These are phyloP conservation scores for Tethea ocularis DNA, from an alignment of 2,888 invertebrate species.

Conservation along the genomic window DNA sequence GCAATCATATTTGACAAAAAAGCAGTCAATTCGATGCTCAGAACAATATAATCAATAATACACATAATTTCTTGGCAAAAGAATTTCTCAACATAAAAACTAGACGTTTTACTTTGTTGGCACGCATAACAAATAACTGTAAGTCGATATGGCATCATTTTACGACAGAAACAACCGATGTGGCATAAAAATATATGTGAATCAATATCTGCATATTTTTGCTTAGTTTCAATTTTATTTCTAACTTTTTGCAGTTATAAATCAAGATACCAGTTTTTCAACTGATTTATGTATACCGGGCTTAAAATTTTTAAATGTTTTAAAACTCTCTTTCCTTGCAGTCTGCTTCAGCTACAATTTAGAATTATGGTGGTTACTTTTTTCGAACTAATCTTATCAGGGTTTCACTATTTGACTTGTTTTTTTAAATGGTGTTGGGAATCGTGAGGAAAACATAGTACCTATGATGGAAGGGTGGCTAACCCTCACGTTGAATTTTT, in stretches of 20 bases:
- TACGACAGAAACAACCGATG: not conserved
- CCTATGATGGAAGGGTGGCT: too few relatives aligned
- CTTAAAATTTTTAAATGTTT: conserved; percentile 35
- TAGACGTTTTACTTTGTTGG: not conserved
- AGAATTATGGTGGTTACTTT: not conserved
- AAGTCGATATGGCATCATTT: not conserved
- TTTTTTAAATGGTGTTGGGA: not conserved
- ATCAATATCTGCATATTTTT: conserved; percentile 28
- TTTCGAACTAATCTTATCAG: not conserved
- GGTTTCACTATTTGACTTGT: not conserved
- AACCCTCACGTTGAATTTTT: too few relatives aligned
- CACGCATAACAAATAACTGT: not conserved
- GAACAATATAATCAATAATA: too few relatives aligned
- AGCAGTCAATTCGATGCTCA: too few relatives aligned
- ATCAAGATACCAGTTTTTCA: conserved; percentile 49
- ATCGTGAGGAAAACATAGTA: too few relatives aligned
- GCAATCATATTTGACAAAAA: too few relatives aligned
- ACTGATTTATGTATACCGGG: conserved; percentile 49
- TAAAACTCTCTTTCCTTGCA: not conserved
- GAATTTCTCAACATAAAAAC: not conserved
- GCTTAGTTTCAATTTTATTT: conserved; percentile 40
- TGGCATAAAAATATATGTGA: conserved; percentile 14
- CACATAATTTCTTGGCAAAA: not conserved
- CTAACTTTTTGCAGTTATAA: conserved; percentile 43
- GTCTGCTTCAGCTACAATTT: not conserved